Base-by-base conservation (phyloP, 2,888 invertebrate genomes). In the Ypsolopha scabrella region DNA sequence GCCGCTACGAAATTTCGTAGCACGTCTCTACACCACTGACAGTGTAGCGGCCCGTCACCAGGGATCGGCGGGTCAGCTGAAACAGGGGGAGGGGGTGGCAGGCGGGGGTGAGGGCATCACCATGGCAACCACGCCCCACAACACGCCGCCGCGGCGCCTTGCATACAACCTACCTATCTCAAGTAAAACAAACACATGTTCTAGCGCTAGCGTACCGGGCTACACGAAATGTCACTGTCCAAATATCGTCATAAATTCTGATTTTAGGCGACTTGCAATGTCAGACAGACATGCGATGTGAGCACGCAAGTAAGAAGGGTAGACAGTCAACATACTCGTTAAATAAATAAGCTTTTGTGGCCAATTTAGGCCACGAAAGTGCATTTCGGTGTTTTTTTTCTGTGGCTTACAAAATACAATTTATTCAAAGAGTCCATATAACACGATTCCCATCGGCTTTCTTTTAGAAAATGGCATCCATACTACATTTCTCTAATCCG, bases 101-200 rank as follows among this genome's bases (percentile, higher is more conserved):
- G 53, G 59, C 58, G 60, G 61, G 65, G 60, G 59, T 60, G 64
- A 63, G 62, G 59, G 62, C 57, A 79, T 83, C 62, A 62, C 67
- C 71, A 79, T 79, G 69, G 65, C 68, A 68, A 83, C 81, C 64
- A 72, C 68, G 76, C 79, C 80, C 81, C 75, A 81, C 81, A 83
- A 85, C 85, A 83, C 85, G 83, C 76, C 85, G 75, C 62, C 64
- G 70, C 72, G 83, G 83, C 85, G 85, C 85, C 85, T 65, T 62
- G 61, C 50, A 60, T 62, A 61, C 58, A 56, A 49, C 43, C 0
- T 9, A 3, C 14, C 24, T 43, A 24, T 24, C 13, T 14, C 14
- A 43, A 10, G 11, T 37, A 9, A 38, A 10, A 47, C 47, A 43
- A 43, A 43, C 43, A 43, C 13, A 13, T 43, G 43, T 47, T 13